Base-by-base conservation (phyloP, 2,888 invertebrate species). In the Folsomia manolachei region DNA sequence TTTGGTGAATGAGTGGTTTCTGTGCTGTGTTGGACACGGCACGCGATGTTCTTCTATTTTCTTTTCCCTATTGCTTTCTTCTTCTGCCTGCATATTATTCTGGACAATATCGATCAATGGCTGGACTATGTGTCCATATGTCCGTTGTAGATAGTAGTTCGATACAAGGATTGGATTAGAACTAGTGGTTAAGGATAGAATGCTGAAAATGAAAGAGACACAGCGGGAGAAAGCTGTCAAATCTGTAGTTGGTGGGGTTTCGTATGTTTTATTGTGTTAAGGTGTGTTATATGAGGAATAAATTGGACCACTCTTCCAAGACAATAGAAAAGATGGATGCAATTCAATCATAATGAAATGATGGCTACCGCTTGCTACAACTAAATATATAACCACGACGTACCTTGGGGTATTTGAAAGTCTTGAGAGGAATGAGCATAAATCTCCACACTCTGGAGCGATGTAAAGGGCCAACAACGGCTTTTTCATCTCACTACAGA, bases 351-450 rank as follows among this genome's bases (percentile, higher is more conserved):
- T 66, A 66, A 66, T 4, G 23, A 66, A 39, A 23, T 24, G 25
- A 63, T 24, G 26, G 23, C 60, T n/a, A 60, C 60, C n/a, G n/a
- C n/a, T 51, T 51, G 11, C 51, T 51, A 60, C 11, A n/a, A 19
- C 19, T 14, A 27, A 21, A 62, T 11, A 4, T n/a, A n/a, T n/a
- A n/a, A n/a, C n/a, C n/a, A n/a, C 52, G 23, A 4, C 66, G 14
- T 79, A 79, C 79, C 79, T 79, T 70, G 80, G 80, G 27, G 80
- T 80, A 70, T 79, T 80, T 64, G 80, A 72, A 56, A 80, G 78
- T 52, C 79, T 71, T 27, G 76, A 77, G 53, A 80, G 80, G 66
- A 80, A 80, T 52, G 76, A 76, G 73, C 79, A 80, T 66, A 80
- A 74, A 73, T 80, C 80, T 62, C 80, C 80, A 67, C 80, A 80